Base-by-base conservation (phyloP, 2,797 vertebrate species). In the Tokudaia muenninki region DNA sequence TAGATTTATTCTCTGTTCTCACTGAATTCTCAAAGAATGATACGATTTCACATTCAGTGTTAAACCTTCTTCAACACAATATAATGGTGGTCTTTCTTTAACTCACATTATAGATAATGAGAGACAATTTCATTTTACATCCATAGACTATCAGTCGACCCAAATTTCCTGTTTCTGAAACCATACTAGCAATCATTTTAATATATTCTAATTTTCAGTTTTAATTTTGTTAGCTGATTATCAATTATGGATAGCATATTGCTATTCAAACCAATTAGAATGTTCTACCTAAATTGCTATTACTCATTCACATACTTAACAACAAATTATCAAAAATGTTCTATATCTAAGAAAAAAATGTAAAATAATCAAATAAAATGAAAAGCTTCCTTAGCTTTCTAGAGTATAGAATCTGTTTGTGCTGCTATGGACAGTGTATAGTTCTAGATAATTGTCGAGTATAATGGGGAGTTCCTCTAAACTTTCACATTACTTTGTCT, bases 191-290 rank as follows among this genome's bases (percentile, higher is more conserved):
- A 79, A 81, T 19, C 7, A 75, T 52, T 88, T 70, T 79, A 59
- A 11, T n/a, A 92, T 26, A 1, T 16, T 77, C 29, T 41, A 47
- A 7, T 72, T 90, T 91, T 80, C 7, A 52, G 14, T 74, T 83
- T 84, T 13, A 72, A 74, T 74, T 83, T 77, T 75, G 37, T 79
- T 78, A 79, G 11, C 72, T 92, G 70, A 96, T 89, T 96, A 87
- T 26, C 77, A 91, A 94, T 16, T 26, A 1, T 55, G 79, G 44
- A 24, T 61, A 81, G 41, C 12, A 92, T 61, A 82, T 41, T 78
- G 17, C 16, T 79, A 67, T 50, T 44, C 3, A 96, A 79, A 87
- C 78, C 82, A 63, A 87, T 90, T 83, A 79, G 4, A 1, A 95
- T 80, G 37, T 24, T 61, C 47, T 77, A 86, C 14, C 24, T 44